Evolutionary conservation across 2,888 invertebrate genomes (phyloP), one percentile per base, ranked within the genome.

Genomic region (Gibbula magus): DNA sequence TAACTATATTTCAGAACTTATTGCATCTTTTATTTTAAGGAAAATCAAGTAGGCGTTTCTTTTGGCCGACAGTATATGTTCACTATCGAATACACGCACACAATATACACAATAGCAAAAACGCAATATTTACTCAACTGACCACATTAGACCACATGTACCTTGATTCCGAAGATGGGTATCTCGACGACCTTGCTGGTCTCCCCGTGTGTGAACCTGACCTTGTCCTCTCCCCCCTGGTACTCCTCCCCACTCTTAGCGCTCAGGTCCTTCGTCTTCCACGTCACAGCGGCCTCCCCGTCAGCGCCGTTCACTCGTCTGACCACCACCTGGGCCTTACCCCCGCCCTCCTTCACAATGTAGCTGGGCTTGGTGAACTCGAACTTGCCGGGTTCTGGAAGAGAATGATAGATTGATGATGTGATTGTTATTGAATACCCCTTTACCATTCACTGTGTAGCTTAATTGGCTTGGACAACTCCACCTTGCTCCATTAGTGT

Each of bases 191-290:
- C 91, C 85, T 94, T 94, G 85, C 93, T 93, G 16, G 93, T 93
- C 92, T 94, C 93, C 10, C 93, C 91, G 77, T 92, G 92, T 10
- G 87, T 89, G 81, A 93, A 93, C 10, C 81, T 83, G 18, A 95
- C 86, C 7, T 91, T 92, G 20, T 94, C 94, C 82, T 93, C 92
- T 0, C 94, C 94, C 0, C 94, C 94, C 20, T 91, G 87, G 86
- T 93, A 95, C 89, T 95, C 95, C 78, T 92, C 91, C 5, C 94
- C 94, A 39, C 92, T 92, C 56, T 93, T 92, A 0, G 95, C 95
- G 10, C 94, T 93, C 79, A 94, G 93, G 88, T 95, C 95, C 81
- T 94, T 93, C 0, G 95, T 95, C 83, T 92, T 93, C 94, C 94
- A 95, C 70, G 92, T 91, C 2, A 95, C 93, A 5, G 92, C 87